A percentile compares a stretch with the other conserved stretches of the same genome.
These are phyloP conservation scores for Cervus canadensis DNA, from an alignment of 2,113 vertebrate species.

Conservation along the genomic window DNA sequence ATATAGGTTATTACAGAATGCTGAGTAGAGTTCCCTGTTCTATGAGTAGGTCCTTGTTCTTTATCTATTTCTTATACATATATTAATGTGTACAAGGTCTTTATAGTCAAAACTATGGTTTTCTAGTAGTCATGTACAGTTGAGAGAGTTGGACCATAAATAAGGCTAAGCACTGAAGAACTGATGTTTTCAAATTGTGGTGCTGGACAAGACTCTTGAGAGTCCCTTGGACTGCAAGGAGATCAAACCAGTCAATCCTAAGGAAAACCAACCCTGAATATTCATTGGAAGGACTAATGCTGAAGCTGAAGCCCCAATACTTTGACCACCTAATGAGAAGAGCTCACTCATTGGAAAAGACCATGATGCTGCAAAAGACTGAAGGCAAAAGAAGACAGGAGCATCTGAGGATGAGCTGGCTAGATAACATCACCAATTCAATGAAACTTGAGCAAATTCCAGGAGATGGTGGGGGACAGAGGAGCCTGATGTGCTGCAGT, in stretches of 20 bases:
- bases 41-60: neutral
- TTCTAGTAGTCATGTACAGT: rapidly evolving
- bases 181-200: neutral
- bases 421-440: neutral
- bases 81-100: neutral
- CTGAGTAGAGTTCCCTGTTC: neutral
- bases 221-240: neutral
- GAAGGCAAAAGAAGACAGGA: neutral
- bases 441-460: neutral
- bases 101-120: neutral
- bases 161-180: neutral
- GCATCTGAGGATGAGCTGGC: neutral
- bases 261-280: neutral
- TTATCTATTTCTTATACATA: neutral
- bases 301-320: neutral
- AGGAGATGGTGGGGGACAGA: neutral
- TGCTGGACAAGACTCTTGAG: neutral
- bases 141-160: neutral
- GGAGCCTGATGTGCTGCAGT: neutral
- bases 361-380: neutral
- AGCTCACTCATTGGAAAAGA: neutral
- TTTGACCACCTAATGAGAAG: neutral
- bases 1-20: neutral
- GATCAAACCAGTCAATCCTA: neutral
- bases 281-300: neutral